Evolutionary conservation across 2,797 vertebrate species (phyloP), one percentile per base, ranked within the genome.

Genomic region (Sebastes cheni): DNA sequence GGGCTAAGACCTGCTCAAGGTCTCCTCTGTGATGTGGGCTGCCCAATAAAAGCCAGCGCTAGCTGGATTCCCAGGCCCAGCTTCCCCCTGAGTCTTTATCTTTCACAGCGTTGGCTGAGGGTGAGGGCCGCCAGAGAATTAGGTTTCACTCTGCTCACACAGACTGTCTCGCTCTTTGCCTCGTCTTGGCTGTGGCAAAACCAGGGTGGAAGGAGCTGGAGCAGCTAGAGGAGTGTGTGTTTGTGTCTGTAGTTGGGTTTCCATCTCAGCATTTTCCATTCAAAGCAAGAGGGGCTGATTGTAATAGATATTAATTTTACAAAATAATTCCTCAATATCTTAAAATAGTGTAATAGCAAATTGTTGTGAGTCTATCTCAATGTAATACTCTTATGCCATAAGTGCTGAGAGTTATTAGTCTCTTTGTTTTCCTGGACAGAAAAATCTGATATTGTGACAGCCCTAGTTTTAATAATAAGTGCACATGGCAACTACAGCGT

Each of bases 1-100:
- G 88, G 89, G 92, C 85, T 90, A 54, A 88, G 81, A 92, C 93
- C 89, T 88, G 89, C 85, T 91, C 89, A 89, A 90, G 90, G 89
- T 88, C 76, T 72, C 85, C 72, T 91, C 86, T 92, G 88, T 89
- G 88, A 93, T 94, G 89, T 92, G 87, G 86, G 87, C 85, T 84
- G 70, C 70, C 67, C 83, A 83, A 77, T 85, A 86, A 91, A 91
- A 85, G 86, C 87, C 70, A 72, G 83, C 18, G 20, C 67, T 83
- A 78, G 80, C 80, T 71, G 82, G 83, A 91, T 91, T 95, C 91
- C 88, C 80, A 90, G 83, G 84, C 82, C 81, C 81, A 67, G 80
- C 84, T 86, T 88, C 86, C 88, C 85, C 79, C 84, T 62, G 86
- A 88, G 86, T 87, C 82, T 90, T 86, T 90, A 86, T 93, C 89